Percentiles rank a stretch among this genome's conserved stretches.
phyloP scores from a whole-genome alignment of 2,888 invertebrate genomes.

The Perizoma flavofasciatum region DNA sequence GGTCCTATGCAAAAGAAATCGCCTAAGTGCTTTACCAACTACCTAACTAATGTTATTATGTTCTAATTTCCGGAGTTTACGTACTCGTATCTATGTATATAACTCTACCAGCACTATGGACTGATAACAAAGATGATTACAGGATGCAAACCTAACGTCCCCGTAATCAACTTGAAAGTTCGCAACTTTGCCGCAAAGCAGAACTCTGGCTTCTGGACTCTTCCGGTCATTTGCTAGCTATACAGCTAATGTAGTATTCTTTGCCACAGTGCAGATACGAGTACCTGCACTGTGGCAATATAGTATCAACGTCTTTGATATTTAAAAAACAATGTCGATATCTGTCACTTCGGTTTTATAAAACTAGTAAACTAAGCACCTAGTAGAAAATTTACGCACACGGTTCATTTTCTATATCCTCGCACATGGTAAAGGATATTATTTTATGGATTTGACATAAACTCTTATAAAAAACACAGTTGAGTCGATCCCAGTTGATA shows the following conservation, averaged over 20 bases:
- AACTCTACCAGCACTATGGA: background rate
- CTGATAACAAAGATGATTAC: conserved; percentile 16
- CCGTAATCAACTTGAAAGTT: conserved; percentile 23
- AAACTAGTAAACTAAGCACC: too few relatives aligned
- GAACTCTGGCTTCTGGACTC: conserved; percentile 2
- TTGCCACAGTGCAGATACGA: too few relatives aligned
- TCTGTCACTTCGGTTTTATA: too few relatives aligned
- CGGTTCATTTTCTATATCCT: too few relatives aligned
- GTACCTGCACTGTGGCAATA: background rate
- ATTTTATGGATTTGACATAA: too few relatives aligned
- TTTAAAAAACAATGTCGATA: too few relatives aligned
- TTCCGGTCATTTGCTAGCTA: conserved; percentile 17
- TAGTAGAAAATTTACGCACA: too few relatives aligned
- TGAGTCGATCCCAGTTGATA: too few relatives aligned
- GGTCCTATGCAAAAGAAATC: too few relatives aligned
- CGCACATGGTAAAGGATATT: too few relatives aligned
- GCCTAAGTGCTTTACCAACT: background rate
- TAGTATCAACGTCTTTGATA: background rate
- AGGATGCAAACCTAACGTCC: conserved; percentile 16
- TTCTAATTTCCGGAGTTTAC: background rate
- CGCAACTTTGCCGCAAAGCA: conserved; percentile 12
- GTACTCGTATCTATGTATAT: too few relatives aligned
- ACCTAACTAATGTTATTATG: background rate
- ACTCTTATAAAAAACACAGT: too few relatives aligned
- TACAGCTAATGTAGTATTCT: conserved; percentile 7